Percentiles rank a stretch among this genome's conserved stretches.
Evolutionary conservation across 1,140 invertebrate genomes (phyloP).

Genomic region (Propsilocerus akamusi): DNA sequence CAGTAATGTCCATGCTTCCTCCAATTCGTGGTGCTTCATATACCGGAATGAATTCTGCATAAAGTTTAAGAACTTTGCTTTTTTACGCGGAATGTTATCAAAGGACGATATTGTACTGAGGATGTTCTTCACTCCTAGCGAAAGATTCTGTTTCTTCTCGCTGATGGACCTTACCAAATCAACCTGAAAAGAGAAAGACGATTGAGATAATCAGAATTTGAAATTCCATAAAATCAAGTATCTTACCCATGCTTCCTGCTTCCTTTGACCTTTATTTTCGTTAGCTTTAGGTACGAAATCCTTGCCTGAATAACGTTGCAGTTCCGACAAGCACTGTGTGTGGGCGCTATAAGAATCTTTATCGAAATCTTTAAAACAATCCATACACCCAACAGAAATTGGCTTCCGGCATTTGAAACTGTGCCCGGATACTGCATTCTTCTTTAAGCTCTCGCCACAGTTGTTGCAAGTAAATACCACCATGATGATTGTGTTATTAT

Average conservation of each 20-base stretch:
- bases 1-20: conserved; percentile 47
- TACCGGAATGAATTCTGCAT: conserved; percentile 38
- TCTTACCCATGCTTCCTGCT: conserved; percentile 69
- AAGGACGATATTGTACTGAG: conserved; percentile 52
- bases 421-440: conserved; percentile 82
- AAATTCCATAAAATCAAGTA: background rate
- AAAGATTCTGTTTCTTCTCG: conserved; percentile 33
- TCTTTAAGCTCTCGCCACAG: conserved; percentile 78
- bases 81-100: conserved; percentile 84
- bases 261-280: conserved; percentile 72
- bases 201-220: background rate
- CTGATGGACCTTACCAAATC: conserved; percentile 54
- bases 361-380: conserved; percentile 74
- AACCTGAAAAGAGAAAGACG: background rate
- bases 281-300: conserved; percentile 51
- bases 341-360: conserved; percentile 63
- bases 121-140: conserved; percentile 35
- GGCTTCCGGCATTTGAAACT: conserved; percentile 44
- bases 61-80: conserved; percentile 71
- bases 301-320: conserved; percentile 75
- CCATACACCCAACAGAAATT: conserved; percentile 61
- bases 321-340: conserved; percentile 82
- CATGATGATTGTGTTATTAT: no score
- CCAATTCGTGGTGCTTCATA: conserved; percentile 32
- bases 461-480: conserved; percentile 82